A percentile compares a stretch with the other conserved stretches of the same genome.
Conservation (phyloP, 2,797 vertebrate species). For the Petrocephalus schoutedeni region DNA sequence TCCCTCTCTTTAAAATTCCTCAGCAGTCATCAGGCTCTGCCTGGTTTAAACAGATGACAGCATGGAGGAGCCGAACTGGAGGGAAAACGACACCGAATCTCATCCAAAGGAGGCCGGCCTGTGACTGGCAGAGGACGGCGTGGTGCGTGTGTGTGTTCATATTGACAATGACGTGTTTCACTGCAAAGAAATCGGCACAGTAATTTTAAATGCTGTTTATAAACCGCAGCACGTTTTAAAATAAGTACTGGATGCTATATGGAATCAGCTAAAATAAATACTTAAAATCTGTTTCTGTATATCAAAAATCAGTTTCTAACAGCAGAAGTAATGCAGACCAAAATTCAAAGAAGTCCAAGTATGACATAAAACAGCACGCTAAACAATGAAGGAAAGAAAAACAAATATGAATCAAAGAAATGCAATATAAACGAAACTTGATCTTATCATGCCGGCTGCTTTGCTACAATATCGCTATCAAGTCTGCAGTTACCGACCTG, state of each 20-base stretch:
- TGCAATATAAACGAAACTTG: background rate
- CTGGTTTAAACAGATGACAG: slow-evolving; percentile 11
- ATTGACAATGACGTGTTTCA: background rate
- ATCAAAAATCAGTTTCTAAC: background rate
- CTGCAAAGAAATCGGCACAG: background rate
- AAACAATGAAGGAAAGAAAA: background rate
- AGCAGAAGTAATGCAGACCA: background rate
- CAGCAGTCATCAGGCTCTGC: background rate
- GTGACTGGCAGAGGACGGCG: background rate
- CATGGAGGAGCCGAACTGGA: background rate
- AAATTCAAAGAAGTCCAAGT: background rate
- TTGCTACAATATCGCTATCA: background rate
- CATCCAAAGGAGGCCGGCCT: background rate
- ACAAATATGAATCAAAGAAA: background rate
- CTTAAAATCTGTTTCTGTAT: background rate
- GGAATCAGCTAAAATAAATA: background rate
- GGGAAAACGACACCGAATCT: background rate
- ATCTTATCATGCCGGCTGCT: background rate
- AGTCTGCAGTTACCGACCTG: background rate
- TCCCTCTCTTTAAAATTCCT: background rate
- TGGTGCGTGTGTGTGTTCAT: background rate
- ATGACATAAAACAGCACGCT: background rate
- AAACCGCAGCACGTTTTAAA: background rate
- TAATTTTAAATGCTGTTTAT: background rate
- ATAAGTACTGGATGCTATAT: background rate